Base-by-base conservation (phyloP, 2,797 vertebrate species). In the Onychomys leucogaster region DNA sequence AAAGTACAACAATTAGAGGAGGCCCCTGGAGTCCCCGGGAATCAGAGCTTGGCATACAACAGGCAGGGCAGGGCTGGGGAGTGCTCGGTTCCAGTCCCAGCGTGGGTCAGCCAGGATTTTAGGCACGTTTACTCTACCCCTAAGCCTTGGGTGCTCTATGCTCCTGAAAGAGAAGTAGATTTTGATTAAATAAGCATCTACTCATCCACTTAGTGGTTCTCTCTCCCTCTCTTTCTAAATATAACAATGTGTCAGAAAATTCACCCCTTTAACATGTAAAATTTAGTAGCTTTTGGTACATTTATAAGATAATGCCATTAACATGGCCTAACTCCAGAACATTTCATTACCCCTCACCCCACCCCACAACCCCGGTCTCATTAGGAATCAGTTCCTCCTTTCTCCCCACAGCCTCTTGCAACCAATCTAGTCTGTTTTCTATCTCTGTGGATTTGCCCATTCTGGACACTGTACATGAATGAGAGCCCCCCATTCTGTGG, bases 1-100 rank as follows among this genome's bases (percentile, higher is more conserved):
- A 90, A 96, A 98, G 63, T 65, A 57, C 90, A 94, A 91, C 91
- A 96, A 85, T 88, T 86, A 76, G 57, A 46, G 94, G 80, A 94
- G 61, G 85, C 37, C 34, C 34, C 69, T 76, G 73, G 57, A 81
- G 94, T 95, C 67, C 71, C 89, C 76, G 34, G n/a, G 37, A 23
- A 14, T 75, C 2, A 0, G 83, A 85, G 5, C 89, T 95, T 85
- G 91, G 85, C 90, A 90, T 91, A 84, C 34, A 81, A 34, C 89
- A 57, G 43, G 80, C 57, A 34, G 78, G 43, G 65, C 57, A 94
- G 12, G 34, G 59, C 71, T 43, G 34, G n/a, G 46, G 3, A 21
- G 32, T 19, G n/a, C 76, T 91, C 23, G 41, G 37, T 94, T 43
- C 46, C 10, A 94, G 34, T 43, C 52, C 27, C 61, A n/a, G 27